phyloP scores from a whole-genome alignment of 2,888 invertebrate species.

The Leptinotarsa rubiginosa region DNA sequence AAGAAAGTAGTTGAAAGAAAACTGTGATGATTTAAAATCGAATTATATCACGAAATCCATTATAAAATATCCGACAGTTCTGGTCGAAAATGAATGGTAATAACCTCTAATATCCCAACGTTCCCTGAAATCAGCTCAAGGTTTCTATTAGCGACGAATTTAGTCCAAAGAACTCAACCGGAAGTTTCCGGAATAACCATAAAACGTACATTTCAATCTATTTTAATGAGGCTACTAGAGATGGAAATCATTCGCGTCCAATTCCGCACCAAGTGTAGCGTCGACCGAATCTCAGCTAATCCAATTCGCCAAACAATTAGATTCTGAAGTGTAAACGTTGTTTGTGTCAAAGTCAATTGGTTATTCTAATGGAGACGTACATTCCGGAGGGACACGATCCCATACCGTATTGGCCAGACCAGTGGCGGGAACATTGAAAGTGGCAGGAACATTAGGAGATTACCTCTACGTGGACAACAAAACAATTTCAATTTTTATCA shows the following conservation, averaged over 20 bases:
- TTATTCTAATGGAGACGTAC: constrained; percentile 46
- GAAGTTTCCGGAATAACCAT: constrained; percentile 23
- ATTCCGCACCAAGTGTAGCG: constrained; percentile 12
- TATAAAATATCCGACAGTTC: background rate
- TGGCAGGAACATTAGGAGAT: no score
- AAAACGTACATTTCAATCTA: constrained; percentile 28
- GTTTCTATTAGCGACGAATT: background rate
- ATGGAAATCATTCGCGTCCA: constrained; percentile 22
- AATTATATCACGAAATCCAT: background rate
- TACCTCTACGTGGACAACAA: no score
- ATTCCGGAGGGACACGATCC: constrained; percentile 34
- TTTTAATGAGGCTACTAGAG: constrained; percentile 29
- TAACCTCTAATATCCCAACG: background rate
- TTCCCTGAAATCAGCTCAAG: background rate
- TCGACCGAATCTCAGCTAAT: constrained; percentile 32
- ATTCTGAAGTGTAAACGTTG: constrained; percentile 40
- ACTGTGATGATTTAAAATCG: no score
- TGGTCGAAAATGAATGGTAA: background rate
- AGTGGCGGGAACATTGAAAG: background rate
- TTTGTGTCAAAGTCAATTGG: constrained; percentile 45
- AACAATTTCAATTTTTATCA: no score
- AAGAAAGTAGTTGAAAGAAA: no score
- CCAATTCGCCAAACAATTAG: constrained; percentile 36
- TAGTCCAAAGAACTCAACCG: constrained; percentile 9
- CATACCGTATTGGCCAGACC: constrained; percentile 31